Evolutionary conservation across 2,113 vertebrate genomes (phyloP).

Genomic region (Stomatorhinus ivindoensis): DNA sequence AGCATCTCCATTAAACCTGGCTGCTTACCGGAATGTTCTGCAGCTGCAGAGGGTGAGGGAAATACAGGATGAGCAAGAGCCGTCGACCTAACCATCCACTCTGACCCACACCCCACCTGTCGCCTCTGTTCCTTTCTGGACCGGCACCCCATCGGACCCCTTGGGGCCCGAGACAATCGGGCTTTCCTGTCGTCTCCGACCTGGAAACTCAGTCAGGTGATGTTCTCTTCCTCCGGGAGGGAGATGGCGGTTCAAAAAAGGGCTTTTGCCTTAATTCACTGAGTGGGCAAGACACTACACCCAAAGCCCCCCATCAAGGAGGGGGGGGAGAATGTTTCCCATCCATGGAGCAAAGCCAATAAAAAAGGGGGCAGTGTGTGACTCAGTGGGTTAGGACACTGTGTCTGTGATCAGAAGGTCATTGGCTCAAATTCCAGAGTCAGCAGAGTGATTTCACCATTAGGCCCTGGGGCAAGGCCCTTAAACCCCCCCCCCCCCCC

Average conservation of each 20-base stretch:
- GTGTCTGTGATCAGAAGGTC: not conserved
- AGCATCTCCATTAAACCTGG: not conserved
- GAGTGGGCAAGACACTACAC: not conserved
- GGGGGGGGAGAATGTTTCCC: not conserved
- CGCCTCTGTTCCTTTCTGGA: not conserved
- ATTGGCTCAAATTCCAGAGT: not conserved
- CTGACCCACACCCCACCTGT: not conserved
- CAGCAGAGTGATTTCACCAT: not conserved
- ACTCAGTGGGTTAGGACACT: not conserved
- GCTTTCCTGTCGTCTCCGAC: not conserved
- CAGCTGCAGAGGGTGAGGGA: constrained; percentile 2
- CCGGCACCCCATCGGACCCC: not conserved
- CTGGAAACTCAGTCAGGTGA: not conserved
- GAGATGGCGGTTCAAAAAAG: not conserved
- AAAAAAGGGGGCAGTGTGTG: not conserved
- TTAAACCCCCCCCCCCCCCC: not conserved
- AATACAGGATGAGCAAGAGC: not conserved
- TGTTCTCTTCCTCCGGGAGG: not conserved
- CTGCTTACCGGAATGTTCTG: not conserved
- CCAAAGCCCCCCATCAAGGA: not conserved
- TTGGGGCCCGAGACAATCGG: not conserved
- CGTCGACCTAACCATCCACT: not conserved
- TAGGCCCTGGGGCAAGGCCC: not conserved
- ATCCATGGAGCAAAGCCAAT: not conserved
- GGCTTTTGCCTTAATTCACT: not conserved